phyloP scores from a whole-genome alignment of 2,888 invertebrate genomes.

The Acronicta leporina region DNA sequence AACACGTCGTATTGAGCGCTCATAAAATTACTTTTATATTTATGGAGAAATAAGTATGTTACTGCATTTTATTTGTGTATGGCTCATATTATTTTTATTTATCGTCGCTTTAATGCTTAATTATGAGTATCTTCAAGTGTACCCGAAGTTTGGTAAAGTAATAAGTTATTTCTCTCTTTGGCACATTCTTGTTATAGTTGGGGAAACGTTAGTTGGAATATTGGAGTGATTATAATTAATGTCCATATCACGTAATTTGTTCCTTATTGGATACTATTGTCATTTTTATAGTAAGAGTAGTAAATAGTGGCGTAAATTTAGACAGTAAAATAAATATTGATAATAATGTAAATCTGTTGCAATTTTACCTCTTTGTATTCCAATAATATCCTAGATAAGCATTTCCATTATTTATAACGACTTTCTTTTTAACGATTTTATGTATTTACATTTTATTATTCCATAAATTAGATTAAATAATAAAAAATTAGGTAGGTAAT shows the following conservation, averaged over 20 bases:
- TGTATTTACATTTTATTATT: no score
- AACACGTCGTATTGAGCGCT: slow-evolving; percentile 24
- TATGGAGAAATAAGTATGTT: slow-evolving; percentile 23
- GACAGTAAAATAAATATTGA: no score
- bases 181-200: slow-evolving; percentile 27
- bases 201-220: slow-evolving; percentile 23
- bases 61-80: slow-evolving; percentile 17
- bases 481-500: no score
- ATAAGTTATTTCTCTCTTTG: slow-evolving; percentile 39
- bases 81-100: slow-evolving; percentile 35
- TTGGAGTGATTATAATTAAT: slow-evolving; percentile 14
- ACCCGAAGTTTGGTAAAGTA: slow-evolving; percentile 23
- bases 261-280: neutral
- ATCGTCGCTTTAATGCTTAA: slow-evolving; percentile 28
- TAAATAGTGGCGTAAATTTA: no score
- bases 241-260: slow-evolving; percentile 1
- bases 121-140: slow-evolving; percentile 36
- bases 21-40: slow-evolving; percentile 38
- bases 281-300: no score
- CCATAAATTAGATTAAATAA: no score
- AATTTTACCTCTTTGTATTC: no score
- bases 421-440: no score
- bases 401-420: no score
- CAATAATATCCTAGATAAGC: no score
- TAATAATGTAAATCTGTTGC: no score